Evolutionary conservation across 1,140 invertebrate genomes (phyloP), one percentile per base, ranked within the genome.

Genomic region (Dendrolimus kikuchii): DNA sequence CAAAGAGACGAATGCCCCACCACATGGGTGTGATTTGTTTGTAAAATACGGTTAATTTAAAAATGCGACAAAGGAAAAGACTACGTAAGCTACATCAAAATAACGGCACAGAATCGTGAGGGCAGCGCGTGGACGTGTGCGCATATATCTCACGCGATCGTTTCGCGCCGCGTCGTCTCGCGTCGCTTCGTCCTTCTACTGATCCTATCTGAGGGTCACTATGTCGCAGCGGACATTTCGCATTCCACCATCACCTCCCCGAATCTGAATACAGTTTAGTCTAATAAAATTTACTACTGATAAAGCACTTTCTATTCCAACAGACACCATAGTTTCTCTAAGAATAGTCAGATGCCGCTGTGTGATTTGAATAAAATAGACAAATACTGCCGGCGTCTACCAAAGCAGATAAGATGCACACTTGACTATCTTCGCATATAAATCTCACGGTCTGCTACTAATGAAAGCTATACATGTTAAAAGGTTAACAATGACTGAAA

Each of bases 91-190:
- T 75, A 74, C 73, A 73, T 72, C 72, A 69, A 72, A 51, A 69
- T 75, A 71, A 77, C 67, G 72, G 66, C 51, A 23, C 57, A 51
- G 62, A 52, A 64, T 67, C 62, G 73, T 68, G 67, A 76, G 72
- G 68, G 72, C 72, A 79, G 61, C 42, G 61, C 9, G 53, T 39
- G 44, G 68, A 74, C 70, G 72, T 77, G 74, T 66, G 49, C 62
- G 61, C 50, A 50, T 55, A 46, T 71, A 74, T 81, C 77, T 74
- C 77, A 77, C 77, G 75, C 75, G 69, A 81, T 81, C 77, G 49
- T 57, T 59, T 51, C 49, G 57, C 52, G 46, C 49, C 44, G 51
- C 45, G 37, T 8, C 46, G 46, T 46, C 44, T 38, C 45, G 38
- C 43, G 51, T 77, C 74, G 46, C 46, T 54, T 59, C 60, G 70